A percentile compares a stretch with the other conserved stretches of the same genome.
These are phyloP conservation scores for Ochropleura leucogaster DNA, from an alignment of 2,888 invertebrate genomes.

Conservation along the genomic window DNA sequence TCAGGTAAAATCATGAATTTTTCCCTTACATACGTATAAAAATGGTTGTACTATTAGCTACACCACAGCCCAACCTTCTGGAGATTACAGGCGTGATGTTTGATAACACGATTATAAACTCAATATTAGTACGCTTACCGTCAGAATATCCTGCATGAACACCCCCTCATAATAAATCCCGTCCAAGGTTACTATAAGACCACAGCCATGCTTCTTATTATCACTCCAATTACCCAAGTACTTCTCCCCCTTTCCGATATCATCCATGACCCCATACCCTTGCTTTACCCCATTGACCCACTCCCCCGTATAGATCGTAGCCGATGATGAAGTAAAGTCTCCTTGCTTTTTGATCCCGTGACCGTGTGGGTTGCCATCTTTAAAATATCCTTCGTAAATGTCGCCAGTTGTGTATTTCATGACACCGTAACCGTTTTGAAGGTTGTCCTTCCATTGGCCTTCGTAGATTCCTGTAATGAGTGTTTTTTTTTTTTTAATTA, in stretches of 20 bases:
- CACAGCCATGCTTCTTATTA: slow-evolving; percentile 95
- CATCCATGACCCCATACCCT: slow-evolving; percentile 97
- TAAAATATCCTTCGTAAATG: slow-evolving; percentile 96
- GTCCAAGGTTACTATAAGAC: slow-evolving; percentile 96
- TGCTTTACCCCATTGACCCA: slow-evolving; percentile 94
- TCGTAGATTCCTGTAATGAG: slow-evolving; percentile 92
- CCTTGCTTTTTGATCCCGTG: slow-evolving; percentile 96
- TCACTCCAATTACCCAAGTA: slow-evolving; percentile 97
- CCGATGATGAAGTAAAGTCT: slow-evolving; percentile 93
- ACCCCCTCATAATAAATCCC: slow-evolving; percentile 97
- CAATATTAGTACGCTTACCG: slow-evolving; percentile 86
- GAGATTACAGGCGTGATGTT: too few relatives aligned
- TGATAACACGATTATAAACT: too few relatives aligned
- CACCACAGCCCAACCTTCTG: too few relatives aligned
- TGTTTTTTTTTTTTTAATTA: too few relatives aligned
- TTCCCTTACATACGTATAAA: too few relatives aligned
- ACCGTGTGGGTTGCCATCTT: slow-evolving; percentile 95
- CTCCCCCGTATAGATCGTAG: slow-evolving; percentile 97
- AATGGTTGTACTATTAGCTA: too few relatives aligned
- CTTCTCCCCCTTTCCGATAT: slow-evolving; percentile 96
- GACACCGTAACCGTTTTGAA: slow-evolving; percentile 95
- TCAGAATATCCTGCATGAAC: slow-evolving; percentile 94
- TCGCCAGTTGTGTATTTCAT: slow-evolving; percentile 95
- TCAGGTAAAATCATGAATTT: too few relatives aligned
- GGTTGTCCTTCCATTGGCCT: slow-evolving; percentile 95